Evolutionary conservation across 2,113 vertebrate species (phyloP), one percentile per base, ranked within the genome.

Genomic region (Pimephales promelas): DNA sequence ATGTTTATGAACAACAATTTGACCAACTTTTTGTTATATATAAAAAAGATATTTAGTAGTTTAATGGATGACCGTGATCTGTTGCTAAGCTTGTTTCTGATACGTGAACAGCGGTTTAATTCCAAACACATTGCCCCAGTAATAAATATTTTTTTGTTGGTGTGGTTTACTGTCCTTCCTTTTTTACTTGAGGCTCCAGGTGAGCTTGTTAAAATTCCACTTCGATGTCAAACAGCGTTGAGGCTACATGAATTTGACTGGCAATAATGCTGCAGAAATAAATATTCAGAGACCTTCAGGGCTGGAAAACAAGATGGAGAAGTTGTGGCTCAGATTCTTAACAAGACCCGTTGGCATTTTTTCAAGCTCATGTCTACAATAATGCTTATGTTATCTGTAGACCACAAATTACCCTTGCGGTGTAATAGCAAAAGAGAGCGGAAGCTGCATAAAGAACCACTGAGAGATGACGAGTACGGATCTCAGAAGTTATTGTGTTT

Each of bases 181-280:
- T 71, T 71, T 71, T 72, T 13, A 72, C 40, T 24, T 16, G 36
- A 61, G 36, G 36, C 22, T 26, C 36, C 68, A 72, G 56, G 36
- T 61, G 36, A 78, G 36, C 56, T 78, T 61, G 56, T 59, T 77
- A 40, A 59, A 77, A 59, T 77, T 77, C 74, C 18, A 56, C 49
- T 77, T 56, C 54, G 20, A 24, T n/a, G 54, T 43, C 76, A 45
- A 78, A 78, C 26, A 54, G 6, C 31, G 22, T 18, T 10, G 7
- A 61, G 56, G 9, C 9, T 61, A 54, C 47, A 59, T 77, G 14
- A 78, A 78, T 78, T 78, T 24, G n/a, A 45, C 56, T 78, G 34
- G 34, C 56, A 45, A 5, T 78, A 24, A 62, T 5, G n/a, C 40
- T 40, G 11, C n/a, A 43, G 4, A 61, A 26, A 78, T 78, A 78